These are phyloP conservation scores for Chionodraco myersi DNA, from an alignment of 2,113 vertebrate genomes.

Conservation along the genomic window DNA sequence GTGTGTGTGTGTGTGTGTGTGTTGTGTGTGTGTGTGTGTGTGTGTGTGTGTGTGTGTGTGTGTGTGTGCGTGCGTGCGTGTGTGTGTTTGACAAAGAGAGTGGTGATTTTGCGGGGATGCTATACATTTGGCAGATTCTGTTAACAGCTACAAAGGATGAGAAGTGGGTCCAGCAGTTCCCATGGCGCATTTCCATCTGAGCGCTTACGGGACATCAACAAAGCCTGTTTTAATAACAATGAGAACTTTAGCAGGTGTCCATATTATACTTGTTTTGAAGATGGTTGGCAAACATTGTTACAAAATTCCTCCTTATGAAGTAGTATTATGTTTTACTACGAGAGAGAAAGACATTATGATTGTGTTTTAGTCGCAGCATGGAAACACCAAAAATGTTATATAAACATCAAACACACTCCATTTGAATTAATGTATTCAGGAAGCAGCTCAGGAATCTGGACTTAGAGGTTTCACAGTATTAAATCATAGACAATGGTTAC, in stretches of 20 bases:
- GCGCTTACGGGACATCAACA: constrained; percentile 61
- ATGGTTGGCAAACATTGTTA: constrained; percentile 49
- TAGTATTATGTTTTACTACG: constrained; percentile 56
- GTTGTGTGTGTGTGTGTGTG: background rate
- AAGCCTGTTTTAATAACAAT: constrained; percentile 72
- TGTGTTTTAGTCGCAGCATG: constrained; percentile 49
- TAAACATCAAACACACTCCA: constrained; percentile 63
- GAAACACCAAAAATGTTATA: constrained; percentile 51
- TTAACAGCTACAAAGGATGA: constrained; percentile 68
- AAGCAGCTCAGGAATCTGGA: constrained; percentile 44
- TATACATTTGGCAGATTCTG: constrained; percentile 55
- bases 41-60: no score
- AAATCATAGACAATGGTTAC: constrained; percentile 53
- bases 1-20: no score
- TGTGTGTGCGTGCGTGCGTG: no score
- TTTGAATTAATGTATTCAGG: constrained; percentile 62
- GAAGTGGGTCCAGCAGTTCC: constrained; percentile 59
- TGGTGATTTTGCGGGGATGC: constrained; percentile 9
- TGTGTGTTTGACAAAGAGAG: background rate
- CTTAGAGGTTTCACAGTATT: constrained; percentile 45
- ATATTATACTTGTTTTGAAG: constrained; percentile 58
- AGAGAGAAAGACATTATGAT: constrained; percentile 40
- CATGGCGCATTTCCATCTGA: constrained; percentile 69
- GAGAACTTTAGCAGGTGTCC: constrained; percentile 72
- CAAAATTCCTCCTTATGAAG: constrained; percentile 44